phyloP scores from a whole-genome alignment of 2,113 vertebrate species.

The Hylia prasina region DNA sequence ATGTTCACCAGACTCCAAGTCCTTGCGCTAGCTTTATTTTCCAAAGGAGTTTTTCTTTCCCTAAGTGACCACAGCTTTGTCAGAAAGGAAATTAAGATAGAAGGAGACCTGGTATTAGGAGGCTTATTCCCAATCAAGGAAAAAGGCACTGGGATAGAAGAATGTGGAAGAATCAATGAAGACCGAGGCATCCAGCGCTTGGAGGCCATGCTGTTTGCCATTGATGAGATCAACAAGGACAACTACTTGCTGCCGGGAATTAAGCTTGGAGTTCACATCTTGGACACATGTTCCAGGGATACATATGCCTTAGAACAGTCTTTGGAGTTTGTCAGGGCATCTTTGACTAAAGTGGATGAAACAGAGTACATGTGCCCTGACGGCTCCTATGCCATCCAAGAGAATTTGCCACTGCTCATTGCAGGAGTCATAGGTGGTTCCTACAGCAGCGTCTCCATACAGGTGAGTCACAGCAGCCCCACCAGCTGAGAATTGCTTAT shows the following conservation, averaged over 20 bases:
- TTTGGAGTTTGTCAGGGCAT: constrained; percentile 95
- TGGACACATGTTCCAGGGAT: constrained; percentile 97
- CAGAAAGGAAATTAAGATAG: constrained; percentile 94
- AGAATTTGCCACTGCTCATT: constrained; percentile 91
- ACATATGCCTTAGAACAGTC: constrained; percentile 98
- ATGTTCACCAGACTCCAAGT: constrained; percentile 82
- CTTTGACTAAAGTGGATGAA: constrained; percentile 97
- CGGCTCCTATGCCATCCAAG: constrained; percentile 93
- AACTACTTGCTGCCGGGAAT: constrained; percentile 86
- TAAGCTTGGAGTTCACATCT: constrained; percentile 91
- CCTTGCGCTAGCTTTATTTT: constrained; percentile 84
- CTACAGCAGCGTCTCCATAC: constrained; percentile 98
- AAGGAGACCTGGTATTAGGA: constrained; percentile 94
- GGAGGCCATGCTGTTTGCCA: constrained; percentile 98
- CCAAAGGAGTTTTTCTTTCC: constrained; percentile 83
- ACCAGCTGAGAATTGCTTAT: not conserved
- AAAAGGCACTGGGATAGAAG: constrained; percentile 90
- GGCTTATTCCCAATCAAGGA: constrained; percentile 98
- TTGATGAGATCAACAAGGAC: constrained; percentile 94
- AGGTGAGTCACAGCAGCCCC: constrained; percentile 77
- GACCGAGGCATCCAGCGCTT: constrained; percentile 94
- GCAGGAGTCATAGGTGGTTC: constrained; percentile 95
- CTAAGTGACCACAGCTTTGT: constrained; percentile 84
- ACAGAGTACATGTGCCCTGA: constrained; percentile 98
- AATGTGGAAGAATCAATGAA: constrained; percentile 95